phyloP scores from a whole-genome alignment of 2,113 vertebrate species.

The Scartelaos histophorus region DNA sequence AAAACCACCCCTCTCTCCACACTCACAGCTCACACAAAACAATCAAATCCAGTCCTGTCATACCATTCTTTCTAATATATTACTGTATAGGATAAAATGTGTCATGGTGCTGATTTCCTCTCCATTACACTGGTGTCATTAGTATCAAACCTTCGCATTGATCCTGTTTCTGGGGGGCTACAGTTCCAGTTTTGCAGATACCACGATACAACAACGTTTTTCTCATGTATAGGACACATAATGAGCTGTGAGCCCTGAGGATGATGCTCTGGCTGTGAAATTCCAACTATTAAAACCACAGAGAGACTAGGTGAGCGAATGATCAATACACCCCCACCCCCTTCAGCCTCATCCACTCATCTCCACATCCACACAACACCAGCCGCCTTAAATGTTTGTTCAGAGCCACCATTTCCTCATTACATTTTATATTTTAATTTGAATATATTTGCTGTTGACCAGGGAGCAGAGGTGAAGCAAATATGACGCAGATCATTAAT shows the following conservation, averaged over 20 bases:
- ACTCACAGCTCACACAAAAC: too few species aligned
- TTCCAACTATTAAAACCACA: constrained; percentile 54
- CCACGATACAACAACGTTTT: neutral
- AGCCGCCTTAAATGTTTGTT: neutral
- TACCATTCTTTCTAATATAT: neutral
- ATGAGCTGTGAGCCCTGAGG: constrained; percentile 28
- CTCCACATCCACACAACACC: constrained; percentile 3
- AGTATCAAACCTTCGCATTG: neutral
- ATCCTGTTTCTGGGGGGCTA: constrained; percentile 1
- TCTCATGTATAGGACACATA: constrained; percentile 2
- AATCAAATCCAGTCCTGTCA: too few species aligned
- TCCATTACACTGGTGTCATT: neutral
- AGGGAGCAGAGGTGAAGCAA: neutral
- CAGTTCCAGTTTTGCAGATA: constrained; percentile 11
- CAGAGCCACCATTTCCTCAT: neutral
- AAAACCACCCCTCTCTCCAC: too few species aligned
- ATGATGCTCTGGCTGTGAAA: constrained; percentile 56
- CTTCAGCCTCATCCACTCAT: constrained; percentile 33
- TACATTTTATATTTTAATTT: neutral
- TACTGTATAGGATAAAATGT: neutral
- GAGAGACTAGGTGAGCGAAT: constrained; percentile 45
- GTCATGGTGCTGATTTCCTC: neutral
- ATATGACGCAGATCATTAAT: neutral
- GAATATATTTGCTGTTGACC: neutral
- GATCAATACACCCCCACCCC: constrained; percentile 49